A percentile compares a stretch with the other conserved stretches of the same genome.
Evolutionary conservation across 2,888 invertebrate genomes (phyloP).

Genomic region (Rhogogaster chlorosoma): DNA sequence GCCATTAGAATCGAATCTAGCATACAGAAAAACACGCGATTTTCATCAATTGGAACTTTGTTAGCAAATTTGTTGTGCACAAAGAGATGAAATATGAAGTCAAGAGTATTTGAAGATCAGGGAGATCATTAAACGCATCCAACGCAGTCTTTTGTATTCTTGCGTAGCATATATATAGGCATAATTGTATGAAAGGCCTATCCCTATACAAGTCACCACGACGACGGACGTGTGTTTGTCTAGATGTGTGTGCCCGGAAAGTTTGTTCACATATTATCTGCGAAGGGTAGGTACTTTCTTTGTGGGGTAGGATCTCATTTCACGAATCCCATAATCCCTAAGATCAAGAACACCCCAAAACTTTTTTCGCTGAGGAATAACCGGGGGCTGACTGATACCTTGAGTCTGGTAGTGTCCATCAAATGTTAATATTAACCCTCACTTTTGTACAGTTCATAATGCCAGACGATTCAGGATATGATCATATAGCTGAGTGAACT

Average conservation of each 20-base stretch:
- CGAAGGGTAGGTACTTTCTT: conserved; percentile 49
- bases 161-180: background rate
- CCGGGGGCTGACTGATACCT: conserved; percentile 46
- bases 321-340: conserved; percentile 50
- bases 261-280: conserved; percentile 50
- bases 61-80: background rate
- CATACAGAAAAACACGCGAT: background rate
- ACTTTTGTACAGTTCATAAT: conserved; percentile 26
- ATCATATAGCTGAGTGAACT: background rate
- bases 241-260: conserved; percentile 41
- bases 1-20: background rate
- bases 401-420: conserved; percentile 39
- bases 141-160: background rate
- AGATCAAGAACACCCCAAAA: conserved; percentile 49
- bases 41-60: background rate
- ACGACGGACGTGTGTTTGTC: conserved; percentile 4
- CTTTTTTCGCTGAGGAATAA: conserved; percentile 47
- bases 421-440: conserved; percentile 32
- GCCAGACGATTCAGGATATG: background rate
- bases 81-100: background rate
- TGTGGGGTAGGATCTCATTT: conserved; percentile 50
- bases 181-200: background rate
- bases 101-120: background rate
- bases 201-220: conserved; percentile 6
- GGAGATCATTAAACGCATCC: background rate